Evolutionary conservation across 1,140 invertebrate species (phyloP).

Genomic region (Cardiocondyla obscurior): DNA sequence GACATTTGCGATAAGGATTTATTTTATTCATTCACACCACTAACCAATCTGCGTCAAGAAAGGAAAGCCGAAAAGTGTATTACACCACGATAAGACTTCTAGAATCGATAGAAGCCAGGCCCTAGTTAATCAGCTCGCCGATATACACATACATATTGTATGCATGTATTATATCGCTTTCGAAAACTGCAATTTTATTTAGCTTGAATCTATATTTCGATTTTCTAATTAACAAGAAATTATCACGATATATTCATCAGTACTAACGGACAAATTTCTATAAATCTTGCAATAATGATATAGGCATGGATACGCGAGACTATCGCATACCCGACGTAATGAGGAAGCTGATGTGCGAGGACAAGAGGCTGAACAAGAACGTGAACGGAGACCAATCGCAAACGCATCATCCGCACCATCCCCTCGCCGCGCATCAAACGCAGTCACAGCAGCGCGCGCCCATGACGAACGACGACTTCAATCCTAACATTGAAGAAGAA

Average conservation of each 20-base stretch:
- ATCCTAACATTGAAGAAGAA: conserved; percentile 83
- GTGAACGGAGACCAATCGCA: conserved; percentile 81
- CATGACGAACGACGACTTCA: conserved; percentile 83
- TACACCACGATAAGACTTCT: conserved; percentile 78
- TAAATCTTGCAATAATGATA: neutral
- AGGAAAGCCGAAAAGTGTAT: conserved; percentile 71
- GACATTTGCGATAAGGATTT: conserved; percentile 43
- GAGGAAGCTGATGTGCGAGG: conserved; percentile 85
- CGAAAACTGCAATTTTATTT: conserved; percentile 42
- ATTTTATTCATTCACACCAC: conserved; percentile 37
- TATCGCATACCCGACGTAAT: conserved; percentile 86
- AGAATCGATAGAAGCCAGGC: conserved; percentile 81
- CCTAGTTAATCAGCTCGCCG: conserved; percentile 53
- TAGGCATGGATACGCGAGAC: conserved; percentile 80
- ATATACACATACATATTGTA: too few species aligned
- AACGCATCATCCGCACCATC: conserved; percentile 75
- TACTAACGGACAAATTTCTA: neutral
- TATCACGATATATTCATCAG: neutral
- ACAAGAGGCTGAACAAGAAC: conserved; percentile 83
- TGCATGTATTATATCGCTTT: too few species aligned
- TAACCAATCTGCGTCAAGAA: conserved; percentile 30
- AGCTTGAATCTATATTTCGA: conserved; percentile 47
- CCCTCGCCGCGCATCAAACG: conserved; percentile 69
- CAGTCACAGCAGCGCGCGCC: conserved; percentile 74
- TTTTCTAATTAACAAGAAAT: neutral